A percentile compares a stretch with the other conserved stretches of the same genome.
phyloP scores from a whole-genome alignment of 2,797 vertebrate species.

The Squalus acanthias region DNA sequence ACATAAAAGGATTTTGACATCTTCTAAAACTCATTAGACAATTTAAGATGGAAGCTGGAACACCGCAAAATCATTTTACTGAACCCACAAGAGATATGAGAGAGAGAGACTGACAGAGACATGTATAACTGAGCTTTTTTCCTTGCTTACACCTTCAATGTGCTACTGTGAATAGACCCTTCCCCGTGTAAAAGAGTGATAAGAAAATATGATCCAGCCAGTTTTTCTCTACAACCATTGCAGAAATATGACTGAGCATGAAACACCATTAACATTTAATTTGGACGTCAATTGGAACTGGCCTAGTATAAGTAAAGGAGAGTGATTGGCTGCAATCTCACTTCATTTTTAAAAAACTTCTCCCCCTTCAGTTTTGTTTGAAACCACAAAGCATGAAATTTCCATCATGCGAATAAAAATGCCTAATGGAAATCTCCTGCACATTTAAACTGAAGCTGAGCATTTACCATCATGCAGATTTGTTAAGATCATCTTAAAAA shows the following conservation, averaged over 20 bases:
- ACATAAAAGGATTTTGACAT: not conserved
- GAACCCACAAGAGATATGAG: not conserved
- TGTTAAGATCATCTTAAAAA: not conserved
- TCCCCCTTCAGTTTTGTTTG: not conserved
- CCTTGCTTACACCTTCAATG: not conserved
- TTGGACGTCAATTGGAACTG: not conserved
- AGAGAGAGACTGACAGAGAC: not conserved
- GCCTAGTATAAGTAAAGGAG: not conserved
- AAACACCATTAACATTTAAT: not conserved
- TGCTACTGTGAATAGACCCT: not conserved
- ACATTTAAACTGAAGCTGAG: not conserved
- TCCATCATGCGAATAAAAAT: not conserved
- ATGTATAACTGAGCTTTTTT: not conserved
- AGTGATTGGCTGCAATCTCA: not conserved
- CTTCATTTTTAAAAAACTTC: not conserved
- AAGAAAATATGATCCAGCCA: not conserved
- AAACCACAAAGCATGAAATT: not conserved
- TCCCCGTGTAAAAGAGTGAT: not conserved
- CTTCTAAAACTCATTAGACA: not conserved
- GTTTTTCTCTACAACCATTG: not conserved
- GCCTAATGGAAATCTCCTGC: not conserved
- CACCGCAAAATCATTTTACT: not conserved
- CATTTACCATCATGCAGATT: not conserved
- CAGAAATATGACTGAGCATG: not conserved
- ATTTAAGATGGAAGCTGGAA: not conserved